phyloP scores from a whole-genome alignment of 2,113 vertebrate species.

The Pheucticus melanocephalus region DNA sequence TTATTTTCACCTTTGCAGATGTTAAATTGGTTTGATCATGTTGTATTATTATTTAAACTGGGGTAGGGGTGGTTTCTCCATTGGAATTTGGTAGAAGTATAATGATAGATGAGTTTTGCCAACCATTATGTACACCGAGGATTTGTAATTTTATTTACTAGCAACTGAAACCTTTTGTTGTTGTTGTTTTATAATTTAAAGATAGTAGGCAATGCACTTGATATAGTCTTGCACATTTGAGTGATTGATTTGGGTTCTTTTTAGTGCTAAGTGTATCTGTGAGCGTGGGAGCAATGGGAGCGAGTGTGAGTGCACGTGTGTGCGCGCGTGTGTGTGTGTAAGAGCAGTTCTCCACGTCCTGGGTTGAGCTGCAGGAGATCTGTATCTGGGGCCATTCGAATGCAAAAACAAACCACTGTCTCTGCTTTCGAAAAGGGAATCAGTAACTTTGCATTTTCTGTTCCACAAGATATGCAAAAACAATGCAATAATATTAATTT shows the following conservation, averaged over 20 bases:
- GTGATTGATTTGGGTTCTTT: slow-evolving; percentile 63
- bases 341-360: slow-evolving; percentile 43
- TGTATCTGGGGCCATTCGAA: slow-evolving; percentile 65
- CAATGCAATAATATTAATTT: slow-evolving; percentile 97
- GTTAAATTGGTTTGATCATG: slow-evolving; percentile 67
- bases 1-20: slow-evolving; percentile 67
- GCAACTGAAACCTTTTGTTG: slow-evolving; percentile 46
- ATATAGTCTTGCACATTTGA: slow-evolving; percentile 66
- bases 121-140: slow-evolving; percentile 56
- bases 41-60: slow-evolving; percentile 69
- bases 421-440: slow-evolving; percentile 78
- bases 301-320: neutral
- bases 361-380: slow-evolving; percentile 49
- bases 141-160: slow-evolving; percentile 70
- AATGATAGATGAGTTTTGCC: slow-evolving; percentile 60
- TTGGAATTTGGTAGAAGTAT: slow-evolving; percentile 47
- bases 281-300: slow-evolving; percentile 24
- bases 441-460: slow-evolving; percentile 83
- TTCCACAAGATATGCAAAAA: slow-evolving; percentile 99
- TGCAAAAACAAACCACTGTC: slow-evolving; percentile 76
- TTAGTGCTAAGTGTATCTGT: slow-evolving; percentile 25
- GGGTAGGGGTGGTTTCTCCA: neutral
- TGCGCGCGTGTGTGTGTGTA: neutral
- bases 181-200: slow-evolving; percentile 71
- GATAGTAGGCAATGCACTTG: slow-evolving; percentile 68